Evolutionary conservation across 2,113 vertebrate genomes (phyloP).

Genomic region (Peucedramus taeniatus): DNA sequence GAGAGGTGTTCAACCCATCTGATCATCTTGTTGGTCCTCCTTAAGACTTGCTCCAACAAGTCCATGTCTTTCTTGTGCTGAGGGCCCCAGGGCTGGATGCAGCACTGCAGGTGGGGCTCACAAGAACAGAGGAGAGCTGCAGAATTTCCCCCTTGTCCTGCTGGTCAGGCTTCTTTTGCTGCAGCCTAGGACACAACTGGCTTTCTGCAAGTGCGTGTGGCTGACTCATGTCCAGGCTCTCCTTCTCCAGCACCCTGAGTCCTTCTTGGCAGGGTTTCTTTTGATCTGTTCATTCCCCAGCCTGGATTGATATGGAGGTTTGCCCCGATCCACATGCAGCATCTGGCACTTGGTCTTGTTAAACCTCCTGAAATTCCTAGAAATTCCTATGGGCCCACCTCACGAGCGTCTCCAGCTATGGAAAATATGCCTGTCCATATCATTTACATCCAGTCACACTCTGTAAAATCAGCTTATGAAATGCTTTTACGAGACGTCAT

Average conservation of each 20-base stretch:
- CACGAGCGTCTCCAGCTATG: background rate
- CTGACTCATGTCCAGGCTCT: background rate
- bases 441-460: background rate
- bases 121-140: background rate
- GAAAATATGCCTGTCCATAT: background rate
- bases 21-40: background rate
- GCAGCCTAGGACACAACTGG: background rate
- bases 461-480: background rate
- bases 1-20: background rate
- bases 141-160: background rate
- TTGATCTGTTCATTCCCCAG: background rate
- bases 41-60: background rate
- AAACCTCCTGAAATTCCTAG: background rate
- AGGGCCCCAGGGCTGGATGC: background rate
- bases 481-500: background rate
- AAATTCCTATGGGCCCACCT: background rate
- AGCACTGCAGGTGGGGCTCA: background rate
- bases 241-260: no score
- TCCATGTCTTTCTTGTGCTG: background rate
- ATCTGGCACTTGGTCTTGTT: background rate
- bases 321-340: accelerated
- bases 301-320: background rate
- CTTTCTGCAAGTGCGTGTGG: background rate
- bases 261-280: background rate
- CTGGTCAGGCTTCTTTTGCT: background rate